Conservation (phyloP, 2,113 vertebrate species). For the Ciconia boyciana region DNA sequence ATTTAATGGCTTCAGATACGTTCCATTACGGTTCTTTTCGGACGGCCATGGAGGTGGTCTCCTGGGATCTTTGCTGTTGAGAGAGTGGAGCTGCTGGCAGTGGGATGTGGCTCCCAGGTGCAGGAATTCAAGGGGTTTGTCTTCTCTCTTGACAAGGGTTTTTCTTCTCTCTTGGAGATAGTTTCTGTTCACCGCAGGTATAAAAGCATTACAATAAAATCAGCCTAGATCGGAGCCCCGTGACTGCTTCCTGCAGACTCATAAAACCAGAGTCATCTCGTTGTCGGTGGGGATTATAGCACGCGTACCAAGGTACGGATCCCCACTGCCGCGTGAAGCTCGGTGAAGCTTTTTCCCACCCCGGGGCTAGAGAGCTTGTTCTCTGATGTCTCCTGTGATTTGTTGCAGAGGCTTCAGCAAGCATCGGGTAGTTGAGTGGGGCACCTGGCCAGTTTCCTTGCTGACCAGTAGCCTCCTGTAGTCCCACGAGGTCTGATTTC, state of each 20-base stretch:
- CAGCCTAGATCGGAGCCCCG: accelerated
- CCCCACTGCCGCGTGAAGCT: no score
- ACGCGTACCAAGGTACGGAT: accelerated
- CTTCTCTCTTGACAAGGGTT: not conserved
- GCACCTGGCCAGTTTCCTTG: not conserved
- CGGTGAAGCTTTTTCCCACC: not conserved
- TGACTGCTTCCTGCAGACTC: not conserved
- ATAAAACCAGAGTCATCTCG: accelerated
- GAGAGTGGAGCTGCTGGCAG: not conserved
- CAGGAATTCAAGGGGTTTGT: not conserved
- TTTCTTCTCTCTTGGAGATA: not conserved
- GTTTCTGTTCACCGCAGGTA: not conserved
- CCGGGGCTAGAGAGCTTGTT: not conserved
- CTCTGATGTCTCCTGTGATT: not conserved
- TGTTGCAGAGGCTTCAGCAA: not conserved
- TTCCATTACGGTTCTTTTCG: not conserved
- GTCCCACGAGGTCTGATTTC: not conserved
- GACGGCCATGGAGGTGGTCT: accelerated
- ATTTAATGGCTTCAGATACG: accelerated
- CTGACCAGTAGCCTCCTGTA: not conserved
- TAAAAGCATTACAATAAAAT: not conserved
- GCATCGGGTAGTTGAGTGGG: no score
- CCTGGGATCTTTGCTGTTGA: no score
- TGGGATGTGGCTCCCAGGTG: not conserved
- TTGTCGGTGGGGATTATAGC: not conserved